Base-by-base conservation (phyloP, 2,797 vertebrate species). In the Sebastes goodei region DNA sequence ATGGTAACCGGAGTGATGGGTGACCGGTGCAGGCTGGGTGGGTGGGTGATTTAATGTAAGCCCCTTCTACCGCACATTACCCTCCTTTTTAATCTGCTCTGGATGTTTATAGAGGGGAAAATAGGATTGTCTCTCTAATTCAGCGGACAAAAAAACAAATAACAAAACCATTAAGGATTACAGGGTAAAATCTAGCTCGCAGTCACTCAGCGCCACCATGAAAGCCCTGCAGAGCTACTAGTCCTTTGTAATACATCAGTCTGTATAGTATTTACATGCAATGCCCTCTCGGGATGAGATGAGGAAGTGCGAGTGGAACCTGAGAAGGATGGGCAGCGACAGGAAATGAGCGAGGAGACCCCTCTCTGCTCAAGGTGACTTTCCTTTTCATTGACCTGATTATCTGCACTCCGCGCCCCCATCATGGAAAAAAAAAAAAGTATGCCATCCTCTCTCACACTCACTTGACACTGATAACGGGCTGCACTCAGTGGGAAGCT, bases 341-440 rank as follows among this genome's bases (percentile, higher is more conserved):
- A 88, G 84, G 88, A 91, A 91, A 75, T 46, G 69, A 87, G 60
- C 10, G 60, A 77, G 71, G 71, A 60, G 80, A 92, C 72, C 81
- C 6, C n/a, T 85, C 86, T 76, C 52, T 32, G 78, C 87, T 93
- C 92, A 95, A 96, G 92, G 94, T 95, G 94, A 94, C 93, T 94
- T 93, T 94, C 89, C 82, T 77, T 88, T 81, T 85, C 88, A 89
- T 81, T 94, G 92, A 95, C 93, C 91, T 91, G 88, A 92, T 95
- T 93, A 93, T 92, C 86, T 91, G 64, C 74, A 61, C 89, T 71
- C 82, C 71, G 8, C 86, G 86, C 78, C 65, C 56, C 70, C 60
- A 81, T 83, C 61, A 77, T 80, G 84, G 84, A 90, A 90, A 62
- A 90, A 88, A 88, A 90, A 88, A 94, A 88, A 94, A 88, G 83